Conservation (phyloP, 2,888 invertebrate species). For the Aromia moschata region DNA sequence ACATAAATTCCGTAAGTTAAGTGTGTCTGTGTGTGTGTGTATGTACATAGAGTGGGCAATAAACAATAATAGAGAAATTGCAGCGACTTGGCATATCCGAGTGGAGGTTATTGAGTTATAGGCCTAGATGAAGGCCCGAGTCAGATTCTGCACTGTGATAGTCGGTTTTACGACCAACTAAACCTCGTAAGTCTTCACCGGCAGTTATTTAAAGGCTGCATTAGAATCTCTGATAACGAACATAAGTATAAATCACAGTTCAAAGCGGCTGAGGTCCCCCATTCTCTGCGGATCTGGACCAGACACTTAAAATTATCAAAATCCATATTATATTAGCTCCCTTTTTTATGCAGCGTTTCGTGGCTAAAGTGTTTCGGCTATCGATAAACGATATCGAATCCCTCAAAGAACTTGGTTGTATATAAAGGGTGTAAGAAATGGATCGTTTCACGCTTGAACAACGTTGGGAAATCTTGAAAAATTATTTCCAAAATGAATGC, state of each 20-base stretch:
- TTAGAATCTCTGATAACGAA: conserved; percentile 56
- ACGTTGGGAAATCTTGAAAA: too few relatives aligned
- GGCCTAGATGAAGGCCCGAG: conserved; percentile 18
- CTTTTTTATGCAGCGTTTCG: neutral
- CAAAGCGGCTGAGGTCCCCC: conserved; percentile 48
- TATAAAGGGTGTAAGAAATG: too few relatives aligned
- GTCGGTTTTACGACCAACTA: conserved; percentile 32
- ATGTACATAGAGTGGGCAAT: conserved; percentile 22
- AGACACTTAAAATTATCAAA: conserved; percentile 45
- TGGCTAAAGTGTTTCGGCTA: conserved; percentile 23
- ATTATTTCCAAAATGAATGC: too few relatives aligned
- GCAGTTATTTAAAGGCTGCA: conserved; percentile 51
- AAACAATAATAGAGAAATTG: conserved; percentile 34
- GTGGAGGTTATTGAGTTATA: conserved; percentile 30
- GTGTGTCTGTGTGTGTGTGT: conserved; percentile 14
- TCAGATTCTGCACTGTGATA: conserved; percentile 29
- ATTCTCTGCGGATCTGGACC: conserved; percentile 41
- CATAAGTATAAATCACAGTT: conserved; percentile 60
- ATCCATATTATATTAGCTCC: conserved; percentile 22
- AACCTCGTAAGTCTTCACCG: conserved; percentile 32
- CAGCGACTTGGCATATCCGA: conserved; percentile 25
- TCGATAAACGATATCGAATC: neutral
- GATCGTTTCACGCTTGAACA: too few relatives aligned
- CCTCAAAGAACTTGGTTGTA: too few relatives aligned
- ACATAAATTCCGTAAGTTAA: conserved; percentile 21